Evolutionary conservation across 2,113 vertebrate species (phyloP), one percentile per base, ranked within the genome.

Genomic region (Macquaria ambigua): DNA sequence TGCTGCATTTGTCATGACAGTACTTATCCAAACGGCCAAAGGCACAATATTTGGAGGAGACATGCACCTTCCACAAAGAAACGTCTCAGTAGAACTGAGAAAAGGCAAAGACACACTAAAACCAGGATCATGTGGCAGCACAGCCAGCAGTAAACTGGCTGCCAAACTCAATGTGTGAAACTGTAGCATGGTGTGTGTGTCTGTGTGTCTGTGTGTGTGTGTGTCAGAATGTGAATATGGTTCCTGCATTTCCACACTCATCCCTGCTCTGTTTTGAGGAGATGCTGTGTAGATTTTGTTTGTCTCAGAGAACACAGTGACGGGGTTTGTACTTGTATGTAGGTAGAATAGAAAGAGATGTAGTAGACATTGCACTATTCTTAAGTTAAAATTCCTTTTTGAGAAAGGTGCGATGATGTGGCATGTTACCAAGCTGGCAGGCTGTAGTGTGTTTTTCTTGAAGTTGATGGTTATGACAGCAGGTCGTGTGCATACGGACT

Each of bases 321-420:
- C 15, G 9, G 43, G 74, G 41, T 76, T 86, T 79, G 52, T 71
- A 61, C 43, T 50, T 67, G 50, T 66, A 15, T 46, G 59, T 71
- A 39, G 58, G 67, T 77, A 18, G 55, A 73, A 43, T 25, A 73
- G 58, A 64, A 37, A 58, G 71, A 81, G 41, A 50, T 66, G n/a
- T 8, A 21, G 46, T 62, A 62, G 71, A 52, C 16, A 25, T 84
- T 90, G 84, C 61, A 84, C 87, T 80, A 84, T 72, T 39, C 46
- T 71, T 62, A 43, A n/a, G n/a, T 71, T 68, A n/a, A 74, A 64
- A 53, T 77, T 43, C 2, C n/a, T 77, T 61, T 72, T 69, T 31
- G 63, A 77, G 53, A 50, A 68, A 28, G 41, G 37, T 64, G 67
- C 2, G 1, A 46, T 70, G 21, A 66, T 74, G 63, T 64, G 31